Conservation (phyloP, 1,140 invertebrate genomes). For the Protaetia brevitarsis region DNA sequence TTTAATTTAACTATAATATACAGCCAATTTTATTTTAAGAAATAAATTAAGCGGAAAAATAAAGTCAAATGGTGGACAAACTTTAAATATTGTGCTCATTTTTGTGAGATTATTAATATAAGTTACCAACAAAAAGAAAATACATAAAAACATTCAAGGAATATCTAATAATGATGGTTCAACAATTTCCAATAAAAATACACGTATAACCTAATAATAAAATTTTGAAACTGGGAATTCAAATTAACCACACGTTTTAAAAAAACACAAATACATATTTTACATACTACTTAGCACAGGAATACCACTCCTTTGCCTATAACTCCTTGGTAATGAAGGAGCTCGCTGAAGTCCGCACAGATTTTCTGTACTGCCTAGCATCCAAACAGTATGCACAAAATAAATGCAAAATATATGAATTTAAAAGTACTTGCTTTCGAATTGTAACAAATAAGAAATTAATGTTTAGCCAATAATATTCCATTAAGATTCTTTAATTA, state of each 20-base stretch:
- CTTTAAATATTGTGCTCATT: no score
- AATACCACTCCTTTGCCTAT: slow-evolving; percentile 59
- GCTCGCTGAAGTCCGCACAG: slow-evolving; percentile 56
- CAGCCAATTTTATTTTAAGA: no score
- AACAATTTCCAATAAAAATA: not conserved
- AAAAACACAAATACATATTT: not conserved
- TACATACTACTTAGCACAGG: slow-evolving; percentile 53
- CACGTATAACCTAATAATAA: not conserved
- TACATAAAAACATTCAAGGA: not conserved
- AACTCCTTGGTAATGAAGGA: slow-evolving; percentile 58
- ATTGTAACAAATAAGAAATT: not conserved
- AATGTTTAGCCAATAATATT: not conserved
- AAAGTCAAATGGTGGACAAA: no score
- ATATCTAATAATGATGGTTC: not conserved
- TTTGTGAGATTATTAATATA: no score
- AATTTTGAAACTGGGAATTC: not conserved
- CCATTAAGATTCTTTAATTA: not conserved
- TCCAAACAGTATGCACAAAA: slow-evolving; percentile 34
- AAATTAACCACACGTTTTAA: not conserved
- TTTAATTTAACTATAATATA: no score
- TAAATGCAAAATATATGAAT: slow-evolving; percentile 15
- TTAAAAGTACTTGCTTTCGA: not conserved
- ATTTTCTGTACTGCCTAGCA: slow-evolving; percentile 58
- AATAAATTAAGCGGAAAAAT: no score
- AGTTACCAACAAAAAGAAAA: no score